These are phyloP conservation scores for Ormyrus nitidulus DNA, from an alignment of 2,888 invertebrate species.

Conservation along the genomic window DNA sequence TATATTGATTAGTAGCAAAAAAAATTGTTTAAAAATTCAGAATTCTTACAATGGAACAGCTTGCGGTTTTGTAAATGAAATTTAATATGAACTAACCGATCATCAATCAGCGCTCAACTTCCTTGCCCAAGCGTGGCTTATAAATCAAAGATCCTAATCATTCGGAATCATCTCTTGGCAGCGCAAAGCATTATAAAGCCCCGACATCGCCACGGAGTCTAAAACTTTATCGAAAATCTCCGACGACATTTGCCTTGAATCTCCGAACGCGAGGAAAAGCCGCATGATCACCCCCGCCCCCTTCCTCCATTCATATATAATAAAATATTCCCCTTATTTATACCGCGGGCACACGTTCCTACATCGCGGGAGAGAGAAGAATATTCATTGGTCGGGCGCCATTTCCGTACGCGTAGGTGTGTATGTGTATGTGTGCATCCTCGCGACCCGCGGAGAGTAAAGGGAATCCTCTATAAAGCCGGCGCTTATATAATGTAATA, in stretches of 20 bases:
- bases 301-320: not conserved
- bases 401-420: no score
- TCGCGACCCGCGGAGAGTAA: not conserved
- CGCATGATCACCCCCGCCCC: not conserved
- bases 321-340: conserved; percentile 32
- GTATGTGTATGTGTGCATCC: not conserved
- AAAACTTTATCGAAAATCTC: conserved; percentile 47
- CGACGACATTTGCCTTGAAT: conserved; percentile 30
- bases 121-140: conserved; percentile 1
- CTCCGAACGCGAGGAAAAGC: conserved; percentile 1
- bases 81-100: not conserved
- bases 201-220: conserved; percentile 19
- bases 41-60: no score
- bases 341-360: not conserved
- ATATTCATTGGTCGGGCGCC: not conserved
- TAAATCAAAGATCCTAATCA: conserved; percentile 45
- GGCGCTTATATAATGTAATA: conserved; percentile 71
- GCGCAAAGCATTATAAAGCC: conserved; percentile 4
- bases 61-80: no score
- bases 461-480: not conserved
- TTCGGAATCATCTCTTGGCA: conserved; percentile 21
- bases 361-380: not conserved
- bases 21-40: no score
- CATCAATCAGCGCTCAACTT: conserved; percentile 12
- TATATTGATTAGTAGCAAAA: no score